phyloP scores from a whole-genome alignment of 2,797 vertebrate genomes.

The Rhabdophis nuchalis region DNA sequence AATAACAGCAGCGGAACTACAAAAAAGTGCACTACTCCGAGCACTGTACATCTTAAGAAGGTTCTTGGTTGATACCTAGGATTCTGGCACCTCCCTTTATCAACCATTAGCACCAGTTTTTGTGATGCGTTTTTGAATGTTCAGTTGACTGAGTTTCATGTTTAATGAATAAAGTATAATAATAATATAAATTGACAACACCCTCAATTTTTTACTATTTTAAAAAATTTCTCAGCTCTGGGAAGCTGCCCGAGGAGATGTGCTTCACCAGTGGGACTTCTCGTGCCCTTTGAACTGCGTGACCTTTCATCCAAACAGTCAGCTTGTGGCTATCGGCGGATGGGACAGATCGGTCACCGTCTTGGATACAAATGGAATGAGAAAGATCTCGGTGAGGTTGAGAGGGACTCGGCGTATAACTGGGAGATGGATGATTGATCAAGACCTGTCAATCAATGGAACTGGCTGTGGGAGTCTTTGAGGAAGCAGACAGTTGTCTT shows the following conservation, averaged over 20 bases:
- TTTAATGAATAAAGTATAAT: no score
- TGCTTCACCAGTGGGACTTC: slow-evolving; percentile 42
- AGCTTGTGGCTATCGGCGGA: slow-evolving; percentile 75
- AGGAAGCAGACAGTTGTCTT: not conserved
- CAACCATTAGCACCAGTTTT: no score
- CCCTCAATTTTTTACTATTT: not conserved
- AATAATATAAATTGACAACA: not conserved
- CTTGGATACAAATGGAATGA: slow-evolving; percentile 73
- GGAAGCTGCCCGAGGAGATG: slow-evolving; percentile 47
- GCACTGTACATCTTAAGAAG: no score
- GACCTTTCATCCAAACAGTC: slow-evolving; percentile 76
- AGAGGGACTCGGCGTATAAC: not conserved
- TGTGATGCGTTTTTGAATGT: no score
- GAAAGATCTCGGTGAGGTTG: slow-evolving; percentile 51
- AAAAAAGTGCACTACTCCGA: no score
- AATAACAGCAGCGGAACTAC: no score
- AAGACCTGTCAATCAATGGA: no score
- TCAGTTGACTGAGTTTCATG: no score
- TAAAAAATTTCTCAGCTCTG: slow-evolving; percentile 51
- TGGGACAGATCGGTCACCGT: slow-evolving; percentile 78
- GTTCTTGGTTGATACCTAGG: no score
- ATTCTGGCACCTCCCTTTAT: no score
- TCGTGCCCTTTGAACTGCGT: slow-evolving; percentile 80
- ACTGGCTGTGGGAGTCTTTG: not conserved
- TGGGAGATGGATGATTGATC: not conserved